phyloP scores from a whole-genome alignment of 2,888 invertebrate species.

The Caenorhabditis auriculariae region DNA sequence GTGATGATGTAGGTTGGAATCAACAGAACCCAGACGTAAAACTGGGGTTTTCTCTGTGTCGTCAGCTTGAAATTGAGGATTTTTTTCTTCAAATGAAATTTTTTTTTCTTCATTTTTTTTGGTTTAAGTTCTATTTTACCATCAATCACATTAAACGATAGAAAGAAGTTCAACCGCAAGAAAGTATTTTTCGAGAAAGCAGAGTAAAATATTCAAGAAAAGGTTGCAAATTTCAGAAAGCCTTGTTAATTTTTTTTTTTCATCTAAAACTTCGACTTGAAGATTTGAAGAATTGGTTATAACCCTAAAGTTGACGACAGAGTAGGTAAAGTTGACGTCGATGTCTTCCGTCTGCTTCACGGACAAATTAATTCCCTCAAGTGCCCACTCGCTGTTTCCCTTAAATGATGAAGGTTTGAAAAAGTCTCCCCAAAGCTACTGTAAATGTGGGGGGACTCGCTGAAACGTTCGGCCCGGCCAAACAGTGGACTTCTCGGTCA shows the following conservation, averaged over 20 bases:
- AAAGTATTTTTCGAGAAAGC: no score
- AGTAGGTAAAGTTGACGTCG: slow-evolving; percentile 46
- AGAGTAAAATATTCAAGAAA: no score
- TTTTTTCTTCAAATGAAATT: slow-evolving; percentile 25
- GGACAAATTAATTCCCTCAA: slow-evolving; percentile 11
- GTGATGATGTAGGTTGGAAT: slow-evolving; percentile 48
- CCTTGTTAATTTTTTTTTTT: no score
- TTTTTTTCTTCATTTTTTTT: slow-evolving; percentile 12
- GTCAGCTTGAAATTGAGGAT: slow-evolving; percentile 2
- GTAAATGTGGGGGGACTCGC: no score
- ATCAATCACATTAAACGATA: slow-evolving; percentile 29
- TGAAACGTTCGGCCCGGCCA: slow-evolving; percentile 10
- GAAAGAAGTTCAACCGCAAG: slow-evolving; percentile 14
- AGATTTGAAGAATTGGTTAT: neutral
- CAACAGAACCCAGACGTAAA: slow-evolving; percentile 48
- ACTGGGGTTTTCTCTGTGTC: slow-evolving; percentile 31
- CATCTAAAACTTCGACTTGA: no score
- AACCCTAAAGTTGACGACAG: slow-evolving; percentile 28
- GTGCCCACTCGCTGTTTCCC: slow-evolving; percentile 49
- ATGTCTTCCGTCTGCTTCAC: slow-evolving; percentile 18
- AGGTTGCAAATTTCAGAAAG: no score
- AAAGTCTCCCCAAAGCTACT: no score
- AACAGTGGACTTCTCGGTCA: slow-evolving; percentile 20
- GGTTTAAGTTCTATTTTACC: neutral
- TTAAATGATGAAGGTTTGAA: slow-evolving; percentile 7